These are phyloP conservation scores for Astatoreochromis straeleni DNA, from an alignment of 2,113 vertebrate species.

Conservation along the genomic window DNA sequence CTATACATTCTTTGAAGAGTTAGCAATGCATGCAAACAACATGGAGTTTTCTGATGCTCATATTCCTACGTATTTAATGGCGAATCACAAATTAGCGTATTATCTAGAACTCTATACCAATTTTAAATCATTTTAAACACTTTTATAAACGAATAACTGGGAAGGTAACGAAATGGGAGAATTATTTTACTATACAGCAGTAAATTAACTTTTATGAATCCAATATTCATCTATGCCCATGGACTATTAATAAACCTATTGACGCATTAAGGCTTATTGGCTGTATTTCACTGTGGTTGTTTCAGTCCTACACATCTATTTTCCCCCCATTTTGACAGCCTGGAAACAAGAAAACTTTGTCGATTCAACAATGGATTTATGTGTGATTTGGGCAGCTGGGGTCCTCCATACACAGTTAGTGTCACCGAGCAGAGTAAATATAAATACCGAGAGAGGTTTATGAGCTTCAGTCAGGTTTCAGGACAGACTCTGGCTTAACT, in stretches of 20 bases:
- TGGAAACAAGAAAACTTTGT: neutral
- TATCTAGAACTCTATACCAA: fast-evolving
- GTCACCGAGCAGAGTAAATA: neutral
- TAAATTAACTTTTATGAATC: neutral
- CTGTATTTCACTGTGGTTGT: neutral
- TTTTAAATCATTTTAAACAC: neutral
- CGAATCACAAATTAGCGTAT: fast-evolving
- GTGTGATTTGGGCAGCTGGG: neutral
- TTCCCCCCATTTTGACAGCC: neutral
- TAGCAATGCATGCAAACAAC: neutral
- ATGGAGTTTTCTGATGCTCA: neutral
- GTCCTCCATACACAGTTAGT: fast-evolving
- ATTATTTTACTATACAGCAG: neutral
- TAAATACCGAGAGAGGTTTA: fast-evolving
- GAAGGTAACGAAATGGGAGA: neutral
- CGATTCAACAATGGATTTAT: fast-evolving
- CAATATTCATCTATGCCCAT: neutral
- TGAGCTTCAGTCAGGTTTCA: neutral
- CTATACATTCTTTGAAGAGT: neutral
- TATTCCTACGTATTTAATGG: fast-evolving
- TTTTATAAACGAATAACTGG: neutral
- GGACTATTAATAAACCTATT: neutral
- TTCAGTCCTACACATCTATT: neutral
- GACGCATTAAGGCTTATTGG: neutral
- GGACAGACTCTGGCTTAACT: neutral